Evolutionary conservation across 2,888 invertebrate genomes (phyloP), one percentile per base, ranked within the genome.

Genomic region (Meghimatium bilineatum): DNA sequence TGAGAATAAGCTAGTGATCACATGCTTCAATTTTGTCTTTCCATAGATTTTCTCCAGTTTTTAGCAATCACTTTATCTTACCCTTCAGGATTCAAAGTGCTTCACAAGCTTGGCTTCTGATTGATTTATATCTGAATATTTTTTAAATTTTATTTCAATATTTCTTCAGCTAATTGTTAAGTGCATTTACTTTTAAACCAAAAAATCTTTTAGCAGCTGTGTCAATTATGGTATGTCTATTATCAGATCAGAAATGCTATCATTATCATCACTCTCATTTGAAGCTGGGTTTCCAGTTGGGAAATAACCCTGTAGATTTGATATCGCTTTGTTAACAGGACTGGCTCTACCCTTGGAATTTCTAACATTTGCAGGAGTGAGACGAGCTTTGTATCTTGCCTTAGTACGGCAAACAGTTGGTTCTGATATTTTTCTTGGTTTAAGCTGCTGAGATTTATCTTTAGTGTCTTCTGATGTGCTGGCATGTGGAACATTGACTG

Each of bases 331-430:
- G 34, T 38, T 74, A 29, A 74, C 72, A 60, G 74, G 38, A 23
- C 72, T 74, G 38, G 60, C 36, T 1, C 44, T 38, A 29, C 29
- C 66, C 38, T 76, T 76, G 44, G 56, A 63, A 60, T 74, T 63
- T 63, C 17, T 74, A 12, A 38, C 20, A 38, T 38, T 75, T 5
- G 77, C 44, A 8, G 44, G 36, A 6, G 69, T 52, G 36, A 86
- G 75, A 36, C 84, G 81, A 12, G 84, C 82, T 49, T 82, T 84
- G 75, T 86, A 86, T 32, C 86, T 82, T 12, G 86, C 84, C 71
- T 86, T 86, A 14, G 86, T 86, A 32, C 84, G 84, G 52, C 84
- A 81, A 10, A 76, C 49, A 32, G 74, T 85, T 67, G 44, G 75
- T 52, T 76, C 72, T 26, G 72, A 12, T 74, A 38, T 81, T 63